Evolutionary conservation across 2,113 vertebrate species (phyloP), one percentile per base, ranked within the genome.

Genomic region (Psittacus erithacus): DNA sequence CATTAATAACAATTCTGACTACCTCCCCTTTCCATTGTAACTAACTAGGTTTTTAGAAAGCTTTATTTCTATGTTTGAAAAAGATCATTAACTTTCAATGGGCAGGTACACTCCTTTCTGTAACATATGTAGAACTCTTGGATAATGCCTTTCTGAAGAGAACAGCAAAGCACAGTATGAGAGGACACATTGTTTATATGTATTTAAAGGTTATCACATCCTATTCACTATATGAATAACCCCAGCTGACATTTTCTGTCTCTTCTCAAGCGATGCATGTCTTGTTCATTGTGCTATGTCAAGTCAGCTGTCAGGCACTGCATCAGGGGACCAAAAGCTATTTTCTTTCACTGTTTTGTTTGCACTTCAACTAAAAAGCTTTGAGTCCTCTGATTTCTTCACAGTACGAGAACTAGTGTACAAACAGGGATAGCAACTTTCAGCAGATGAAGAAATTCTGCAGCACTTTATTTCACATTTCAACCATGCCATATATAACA

Each of bases 181-280:
- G 96, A 95, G 95, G 94, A 96, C 92, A 97, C 93, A 95, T 96
- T 97, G 96, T 96, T 96, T 96, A 95, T 95, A 88, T 96, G 97
- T 95, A 93, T 94, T 97, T 96, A 97, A 94, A 96, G 95, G 88
- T 96, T 97, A 96, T 97, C 96, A 97, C 94, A 96, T 93, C 93
- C 82, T 95, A 85, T 97, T 96, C 73, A 93, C 83, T 88, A 76
- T 95, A 95, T 91, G 93, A 95, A 91, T 95, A 96, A 86, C 94
- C 87, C 95, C 95, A 93, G 41, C 86, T 96, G 96, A 93, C 92
- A 94, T 96, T 95, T 97, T 73, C 93, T 95, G 95, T 86, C 90
- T 96, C 80, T 94, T 97, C 93, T 96, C 88, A 93, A 97, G 39
- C 59, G 92, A 92, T 96, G 91, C 91, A 79, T 97, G 95, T 86